Base-by-base conservation (phyloP, 2,797 vertebrate species). In the Rhodeus uyekii region DNA sequence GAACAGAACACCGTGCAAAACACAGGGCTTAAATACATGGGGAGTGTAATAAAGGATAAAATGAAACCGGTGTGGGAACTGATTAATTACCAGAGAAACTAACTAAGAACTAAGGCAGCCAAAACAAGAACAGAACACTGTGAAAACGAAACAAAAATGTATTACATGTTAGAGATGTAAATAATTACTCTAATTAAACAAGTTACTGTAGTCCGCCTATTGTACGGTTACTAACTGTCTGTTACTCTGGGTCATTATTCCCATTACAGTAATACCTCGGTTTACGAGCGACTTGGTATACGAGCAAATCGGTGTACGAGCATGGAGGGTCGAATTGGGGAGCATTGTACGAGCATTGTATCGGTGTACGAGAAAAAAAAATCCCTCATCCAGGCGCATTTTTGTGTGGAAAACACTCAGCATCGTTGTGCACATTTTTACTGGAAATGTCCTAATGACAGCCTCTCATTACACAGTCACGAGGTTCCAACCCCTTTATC, bases 241-340 rank as follows among this genome's bases (percentile, higher is more conserved):
- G 55, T 61, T 73, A 19, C 32, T 13, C 29, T 44, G 8, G n/a
- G 13, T 71, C 22, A 44, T 71, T 80, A 71, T 80, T 29, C n/a
- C 12, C 22, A n/a, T n/a, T n/a, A n/a, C n/a, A n/a, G n/a, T n/a
- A n/a, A n/a, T n/a, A n/a, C n/a, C n/a, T n/a, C n/a, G n/a, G n/a
- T n/a, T n/a, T n/a, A n/a, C n/a, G n/a, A n/a, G n/a, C n/a, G n/a
- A n/a, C n/a, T n/a, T n/a, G n/a, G n/a, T n/a, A n/a, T n/a, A n/a
- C n/a, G n/a, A n/a, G n/a, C n/a, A n/a, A n/a, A n/a, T n/a, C n/a
- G n/a, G n/a, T n/a, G n/a, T n/a, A n/a, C n/a, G n/a, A n/a, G n/a
- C n/a, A n/a, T n/a, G n/a, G n/a, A n/a, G n/a, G n/a, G n/a, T n/a
- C n/a, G n/a, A n/a, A n/a, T n/a, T n/a, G n/a, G n/a, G n/a, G n/a